Conservation (phyloP, 2,797 vertebrate genomes). For the Spondyliosoma cantharus region DNA sequence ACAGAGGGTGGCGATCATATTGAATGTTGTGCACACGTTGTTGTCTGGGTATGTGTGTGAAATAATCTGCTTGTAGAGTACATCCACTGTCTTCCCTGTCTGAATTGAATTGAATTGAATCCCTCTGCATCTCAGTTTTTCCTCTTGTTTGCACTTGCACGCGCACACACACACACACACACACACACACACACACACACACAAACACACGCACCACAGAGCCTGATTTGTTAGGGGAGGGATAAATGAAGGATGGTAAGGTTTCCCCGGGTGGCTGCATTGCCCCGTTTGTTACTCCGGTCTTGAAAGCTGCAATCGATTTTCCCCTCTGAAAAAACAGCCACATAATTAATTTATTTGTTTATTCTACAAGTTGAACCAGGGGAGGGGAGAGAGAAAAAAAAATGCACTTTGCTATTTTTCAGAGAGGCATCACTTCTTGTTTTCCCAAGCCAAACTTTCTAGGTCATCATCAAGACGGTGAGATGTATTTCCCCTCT, state of each 20-base stretch:
- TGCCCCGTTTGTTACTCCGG: conserved; percentile 71
- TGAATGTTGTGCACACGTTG: neutral
- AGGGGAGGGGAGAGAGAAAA: no score
- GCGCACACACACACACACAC: no score
- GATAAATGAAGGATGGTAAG: conserved; percentile 70
- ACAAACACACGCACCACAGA: no score
- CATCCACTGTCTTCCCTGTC: neutral
- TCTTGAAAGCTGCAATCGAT: conserved; percentile 74
- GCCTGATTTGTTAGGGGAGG: no score
- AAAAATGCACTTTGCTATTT: conserved; percentile 57
- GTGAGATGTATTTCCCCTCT: conserved; percentile 60
- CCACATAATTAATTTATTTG: conserved; percentile 80
- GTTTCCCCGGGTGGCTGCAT: conserved; percentile 64
- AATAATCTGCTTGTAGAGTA: conserved; percentile 13
- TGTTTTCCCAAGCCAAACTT: conserved; percentile 57
- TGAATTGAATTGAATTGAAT: conserved; percentile 9
- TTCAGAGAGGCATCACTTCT: conserved; percentile 56
- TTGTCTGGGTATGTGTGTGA: neutral
- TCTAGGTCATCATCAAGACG: conserved; percentile 62
- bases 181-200: no score
- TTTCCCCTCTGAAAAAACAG: conserved; percentile 64
- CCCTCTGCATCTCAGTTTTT: neutral
- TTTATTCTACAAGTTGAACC: conserved; percentile 69
- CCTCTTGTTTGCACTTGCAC: conserved; percentile 13
- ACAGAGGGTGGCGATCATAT: neutral